Base-by-base conservation (phyloP, 2,888 invertebrate species). In the Tineola bisselliella region DNA sequence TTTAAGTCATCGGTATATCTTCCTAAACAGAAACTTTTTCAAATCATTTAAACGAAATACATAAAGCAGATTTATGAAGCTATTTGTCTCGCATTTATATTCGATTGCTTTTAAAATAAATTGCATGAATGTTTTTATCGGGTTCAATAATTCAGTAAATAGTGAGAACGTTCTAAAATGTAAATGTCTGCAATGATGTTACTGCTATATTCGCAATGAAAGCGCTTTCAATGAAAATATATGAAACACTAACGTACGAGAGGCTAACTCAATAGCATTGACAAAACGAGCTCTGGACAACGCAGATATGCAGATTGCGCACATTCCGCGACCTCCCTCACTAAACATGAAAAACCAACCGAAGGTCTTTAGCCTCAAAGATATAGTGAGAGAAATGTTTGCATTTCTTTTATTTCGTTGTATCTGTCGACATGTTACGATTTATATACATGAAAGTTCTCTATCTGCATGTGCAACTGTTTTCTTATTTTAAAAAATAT, bases 231-330 rank as follows among this genome's bases (percentile, higher is more conserved):
- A 70, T 68, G 65, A 73, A 72, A 72, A 69, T 71, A 61, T 69
- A 69, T 69, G 66, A 68, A 66, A 63, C 66, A 65, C 33, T 59
- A 66, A 66, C 64, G 65, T 63, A 63, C 67, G 64, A 63, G 63
- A 64, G 65, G 64, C 66, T 70, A 70, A 70, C 68, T 72, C 66
- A 70, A 71, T 69, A 67, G 64, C 61, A 68, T 64, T 65, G 67
- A 66, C 68, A 67, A 70, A 69, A 69, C 64, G 68, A 62, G 63
- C 61, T 62, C 67, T 69, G 69, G 66, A 64, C 65, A 60, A 62
- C 65, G 65, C 65, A 68, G 67, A 70, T 70, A 69, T 73, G 70
- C 67, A 71, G 69, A 72, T 73, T 70, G 69, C 11, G 44, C 3
- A 56, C 56, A 48, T 19, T 8, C 12, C 25, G 25, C 11, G 58